Evolutionary conservation across 2,797 vertebrate species (phyloP).

Genomic region (Enteromius trimaculatus): DNA sequence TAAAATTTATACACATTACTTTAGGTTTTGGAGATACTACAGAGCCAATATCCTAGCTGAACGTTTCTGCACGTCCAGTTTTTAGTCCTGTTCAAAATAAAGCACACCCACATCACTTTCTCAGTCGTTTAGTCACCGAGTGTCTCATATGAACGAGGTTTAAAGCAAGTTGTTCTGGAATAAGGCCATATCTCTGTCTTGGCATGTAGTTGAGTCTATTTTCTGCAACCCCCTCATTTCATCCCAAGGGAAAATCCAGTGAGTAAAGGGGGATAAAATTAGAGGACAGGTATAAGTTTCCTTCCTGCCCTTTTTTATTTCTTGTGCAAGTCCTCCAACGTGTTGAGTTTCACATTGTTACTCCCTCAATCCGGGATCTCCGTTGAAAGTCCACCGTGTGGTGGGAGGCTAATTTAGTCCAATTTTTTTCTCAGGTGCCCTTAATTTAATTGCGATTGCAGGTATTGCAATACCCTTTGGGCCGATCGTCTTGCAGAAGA

Average conservation of each 20-base stretch:
- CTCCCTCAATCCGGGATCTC: neutral
- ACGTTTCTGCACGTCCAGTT: neutral
- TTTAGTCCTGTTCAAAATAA: neutral
- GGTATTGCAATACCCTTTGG: slow-evolving; percentile 34
- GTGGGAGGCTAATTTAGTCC: slow-evolving; percentile 35
- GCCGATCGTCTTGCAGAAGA: slow-evolving; percentile 37
- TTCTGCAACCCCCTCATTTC: slow-evolving; percentile 57
- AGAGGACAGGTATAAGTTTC: slow-evolving; percentile 59
- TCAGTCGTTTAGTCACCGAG: slow-evolving; percentile 7
- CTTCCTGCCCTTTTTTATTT: slow-evolving; percentile 6
- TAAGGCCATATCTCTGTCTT: slow-evolving; percentile 50
- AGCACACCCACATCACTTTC: slow-evolving; percentile 6
- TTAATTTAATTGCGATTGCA: slow-evolving; percentile 45
- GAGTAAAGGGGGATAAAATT: slow-evolving; percentile 60
- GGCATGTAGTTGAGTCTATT: slow-evolving; percentile 57
- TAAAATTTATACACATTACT: neutral
- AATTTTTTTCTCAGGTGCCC: slow-evolving; percentile 29
- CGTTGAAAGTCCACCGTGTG: neutral
- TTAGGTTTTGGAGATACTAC: neutral
- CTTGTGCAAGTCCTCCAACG: slow-evolving; percentile 16
- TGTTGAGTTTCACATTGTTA: slow-evolving; percentile 9
- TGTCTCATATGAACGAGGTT: slow-evolving; percentile 12
- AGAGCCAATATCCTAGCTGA: neutral
- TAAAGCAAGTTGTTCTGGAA: slow-evolving; percentile 42
- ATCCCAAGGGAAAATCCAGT: slow-evolving; percentile 57